Base-by-base conservation (phyloP, 2,888 invertebrate genomes). In the Orthosia cruda region DNA sequence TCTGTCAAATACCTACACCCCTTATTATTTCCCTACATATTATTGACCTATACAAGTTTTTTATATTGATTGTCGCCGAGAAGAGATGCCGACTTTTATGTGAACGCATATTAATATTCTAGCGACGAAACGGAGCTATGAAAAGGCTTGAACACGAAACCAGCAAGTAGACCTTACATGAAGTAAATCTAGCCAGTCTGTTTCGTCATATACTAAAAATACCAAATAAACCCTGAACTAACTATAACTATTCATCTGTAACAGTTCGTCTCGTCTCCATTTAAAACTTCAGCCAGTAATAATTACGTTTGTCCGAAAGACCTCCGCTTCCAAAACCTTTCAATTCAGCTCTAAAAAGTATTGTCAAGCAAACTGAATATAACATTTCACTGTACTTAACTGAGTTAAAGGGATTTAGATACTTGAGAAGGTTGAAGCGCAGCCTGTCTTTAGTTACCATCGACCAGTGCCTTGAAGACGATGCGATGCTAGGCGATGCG, bases 351-450 rank as follows among this genome's bases (percentile, higher is more conserved):
- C 5, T 57, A 45, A 66, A 78, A 81, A 67, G 72, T 68, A 79
- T 68, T 83, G 58, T 64, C 32, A 63, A 71, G 23, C 54, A 66
- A 83, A 83, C 71, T 62, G 45, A 78, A 71, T 66, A 63, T 55
- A 70, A 62, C 20, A 68, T 71, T 77, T 50, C 18, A 63, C 32
- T 76, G 32, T 54, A 61, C 45, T 65, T 62, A 58, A 71, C 57
- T 47, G 16, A 50, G 54, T 23, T 23, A 62, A 58, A 82, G 15
- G 54, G 55, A 79, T 69, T 54, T 50, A 64, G 64, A 65, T 62
- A 68, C 64, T 68, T 62, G 68, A 61, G 73, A 83, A 58, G 57
- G 18, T 40, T 65, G 45, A 47, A 52, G 49, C n/a, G n/a, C 58
- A 47, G 54, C 40, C 57, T 40, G 50, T n/a, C 40, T 73, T 68